Percentiles rank a stretch among this genome's conserved stretches.
Conservation (phyloP, 2,888 invertebrate species). For the Nomada hirtipes region DNA sequence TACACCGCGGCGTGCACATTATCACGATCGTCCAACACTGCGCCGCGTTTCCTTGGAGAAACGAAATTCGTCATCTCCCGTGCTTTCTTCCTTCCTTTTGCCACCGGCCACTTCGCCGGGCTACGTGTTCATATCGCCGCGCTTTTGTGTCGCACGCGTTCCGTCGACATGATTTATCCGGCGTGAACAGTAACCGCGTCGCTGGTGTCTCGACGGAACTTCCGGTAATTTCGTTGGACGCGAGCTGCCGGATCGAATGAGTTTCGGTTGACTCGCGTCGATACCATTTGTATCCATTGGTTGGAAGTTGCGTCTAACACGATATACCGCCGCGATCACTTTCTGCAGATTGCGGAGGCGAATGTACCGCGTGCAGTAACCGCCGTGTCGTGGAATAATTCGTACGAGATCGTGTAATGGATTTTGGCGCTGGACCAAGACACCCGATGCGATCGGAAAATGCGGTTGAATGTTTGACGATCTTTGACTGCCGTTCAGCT, state of each 20-base stretch:
- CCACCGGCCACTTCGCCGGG: conserved; percentile 26
- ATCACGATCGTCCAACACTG: neutral
- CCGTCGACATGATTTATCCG: conserved; percentile 74
- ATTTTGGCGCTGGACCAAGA: conserved; percentile 44
- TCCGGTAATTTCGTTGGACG: conserved; percentile 73
- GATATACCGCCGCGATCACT: neutral
- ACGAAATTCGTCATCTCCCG: conserved; percentile 38
- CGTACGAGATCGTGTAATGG: conserved; percentile 25
- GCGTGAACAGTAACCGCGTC: conserved; percentile 44
- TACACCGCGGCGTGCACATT: neutral
- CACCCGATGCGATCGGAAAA: conserved; percentile 26
- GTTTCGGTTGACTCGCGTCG: conserved; percentile 51
- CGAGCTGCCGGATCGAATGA: conserved; percentile 62
- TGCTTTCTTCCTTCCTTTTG: conserved; percentile 45
- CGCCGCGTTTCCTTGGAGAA: neutral
- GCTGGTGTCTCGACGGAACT: conserved; percentile 58
- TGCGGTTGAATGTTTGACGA: conserved; percentile 33
- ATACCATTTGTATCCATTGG: conserved; percentile 64
- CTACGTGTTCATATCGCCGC: conserved; percentile 58
- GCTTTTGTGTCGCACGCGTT: conserved; percentile 49
- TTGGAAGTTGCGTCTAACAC: conserved; percentile 36
- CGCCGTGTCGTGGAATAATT: conserved; percentile 57
- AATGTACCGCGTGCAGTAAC: conserved; percentile 10
- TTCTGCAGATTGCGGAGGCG: conserved; percentile 20
- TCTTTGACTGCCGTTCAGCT: conserved; percentile 12